Conservation (phyloP, 2,888 invertebrate genomes). For the Microplitis manilae region DNA sequence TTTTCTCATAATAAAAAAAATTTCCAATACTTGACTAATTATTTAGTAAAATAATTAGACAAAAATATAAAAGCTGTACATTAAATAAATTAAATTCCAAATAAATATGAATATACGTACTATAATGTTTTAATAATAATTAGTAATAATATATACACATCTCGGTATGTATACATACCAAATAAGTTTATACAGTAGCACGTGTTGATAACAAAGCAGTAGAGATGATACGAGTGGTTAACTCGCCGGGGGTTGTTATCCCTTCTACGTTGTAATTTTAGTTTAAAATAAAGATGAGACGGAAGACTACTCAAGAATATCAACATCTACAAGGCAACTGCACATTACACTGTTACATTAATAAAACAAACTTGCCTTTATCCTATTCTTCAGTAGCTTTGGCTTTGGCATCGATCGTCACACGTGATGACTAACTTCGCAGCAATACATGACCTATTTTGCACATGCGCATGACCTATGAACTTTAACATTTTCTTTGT, state of each 20-base stretch:
- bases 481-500: not conserved
- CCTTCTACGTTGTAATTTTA: not conserved
- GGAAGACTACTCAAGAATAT: not conserved
- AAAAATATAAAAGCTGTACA: too few species aligned
- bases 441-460: not conserved
- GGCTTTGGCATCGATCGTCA: not conserved
- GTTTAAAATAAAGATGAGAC: not conserved
- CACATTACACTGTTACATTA: not conserved
- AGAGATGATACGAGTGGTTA: not conserved
- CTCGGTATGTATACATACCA: not conserved
- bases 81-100: too few species aligned
- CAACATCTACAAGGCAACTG: not conserved
- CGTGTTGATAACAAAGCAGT: not conserved
- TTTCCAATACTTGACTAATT: too few species aligned
- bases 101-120: too few species aligned
- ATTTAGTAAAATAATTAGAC: too few species aligned
- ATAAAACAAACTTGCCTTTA: not conserved
- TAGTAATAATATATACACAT: too few species aligned
- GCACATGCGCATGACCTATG: not conserved
- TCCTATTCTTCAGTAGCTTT: not conserved
- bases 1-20: too few species aligned
- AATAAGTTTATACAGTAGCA: not conserved
- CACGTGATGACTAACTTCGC: not conserved
- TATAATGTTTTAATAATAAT: too few species aligned
- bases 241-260: not conserved